These are phyloP conservation scores for Dolichotis patagonum DNA, from an alignment of 2,113 vertebrate genomes.

Conservation along the genomic window DNA sequence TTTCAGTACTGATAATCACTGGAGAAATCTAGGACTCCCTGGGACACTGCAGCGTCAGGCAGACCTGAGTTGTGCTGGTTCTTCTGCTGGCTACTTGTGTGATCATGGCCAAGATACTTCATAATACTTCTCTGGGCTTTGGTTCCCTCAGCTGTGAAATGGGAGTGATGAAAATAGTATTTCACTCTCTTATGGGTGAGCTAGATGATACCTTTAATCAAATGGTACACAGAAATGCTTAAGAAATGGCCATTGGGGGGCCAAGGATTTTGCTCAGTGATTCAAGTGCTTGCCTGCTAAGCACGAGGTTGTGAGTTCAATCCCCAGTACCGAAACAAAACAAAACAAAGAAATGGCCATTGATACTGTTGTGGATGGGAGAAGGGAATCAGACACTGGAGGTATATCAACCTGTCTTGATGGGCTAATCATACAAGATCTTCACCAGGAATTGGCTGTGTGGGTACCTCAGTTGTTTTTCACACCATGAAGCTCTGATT, in stretches of 20 bases:
- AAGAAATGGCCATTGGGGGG: not conserved
- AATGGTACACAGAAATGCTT: not conserved
- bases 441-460: not conserved
- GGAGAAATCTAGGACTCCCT: not conserved
- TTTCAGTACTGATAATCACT: not conserved
- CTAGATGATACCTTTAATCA: not conserved
- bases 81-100: not conserved
- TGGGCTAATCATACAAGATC: not conserved
- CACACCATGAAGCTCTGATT: not conserved
- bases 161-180: not conserved
- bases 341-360: not conserved
- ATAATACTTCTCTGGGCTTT: not conserved
- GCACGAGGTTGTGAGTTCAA: too few species aligned
- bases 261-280: too few species aligned
- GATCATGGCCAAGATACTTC: not conserved
- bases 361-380: not conserved
- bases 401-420: not conserved
- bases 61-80: not conserved
- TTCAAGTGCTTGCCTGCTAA: too few species aligned
- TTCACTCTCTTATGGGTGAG: not conserved
- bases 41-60: not conserved
- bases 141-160: not conserved
- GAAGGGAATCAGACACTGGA: not conserved
- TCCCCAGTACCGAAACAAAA: too few species aligned
- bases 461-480: not conserved